Percentiles rank a stretch among this genome's conserved stretches.
Evolutionary conservation across 2,888 invertebrate species (phyloP).

Genomic region (Colostygia pectinataria): DNA sequence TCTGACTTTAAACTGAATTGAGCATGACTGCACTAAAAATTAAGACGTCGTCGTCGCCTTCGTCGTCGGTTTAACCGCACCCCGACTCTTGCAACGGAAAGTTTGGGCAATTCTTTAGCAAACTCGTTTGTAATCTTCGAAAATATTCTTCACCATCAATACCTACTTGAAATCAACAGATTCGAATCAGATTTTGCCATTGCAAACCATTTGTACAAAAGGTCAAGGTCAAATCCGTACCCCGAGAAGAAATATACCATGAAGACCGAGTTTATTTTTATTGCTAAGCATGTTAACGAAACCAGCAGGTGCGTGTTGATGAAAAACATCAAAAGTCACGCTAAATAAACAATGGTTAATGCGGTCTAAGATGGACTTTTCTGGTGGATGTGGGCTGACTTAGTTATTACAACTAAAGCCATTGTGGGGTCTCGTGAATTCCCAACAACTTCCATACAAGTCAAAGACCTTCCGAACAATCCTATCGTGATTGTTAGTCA

Average conservation of each 20-base stretch:
- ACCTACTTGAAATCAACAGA: constrained; percentile 1
- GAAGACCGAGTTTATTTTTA: constrained; percentile 1
- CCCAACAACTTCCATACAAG: constrained; percentile 12
- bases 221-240: constrained; percentile 12
- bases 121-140: not conserved
- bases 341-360: constrained; percentile 14
- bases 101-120: constrained; percentile 9
- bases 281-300: constrained; percentile 12
- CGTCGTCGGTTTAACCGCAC: not conserved
- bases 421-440: constrained; percentile 16
- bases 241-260: not conserved
- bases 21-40: too few relatives aligned
- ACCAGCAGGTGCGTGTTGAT: constrained; percentile 10
- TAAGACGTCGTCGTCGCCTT: too few relatives aligned
- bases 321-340: constrained; percentile 15
- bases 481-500: constrained; percentile 18
- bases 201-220: constrained; percentile 10
- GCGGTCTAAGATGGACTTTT: constrained; percentile 2
- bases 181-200: constrained; percentile 6
- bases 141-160: too few relatives aligned
- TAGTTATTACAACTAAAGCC: constrained; percentile 7
- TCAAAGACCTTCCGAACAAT: constrained; percentile 19
- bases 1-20: too few relatives aligned
- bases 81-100: constrained; percentile 7
- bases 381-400: constrained; percentile 13